Percentiles rank a stretch among this genome's conserved stretches.
Conservation (phyloP, 2,113 vertebrate species). For the Synchiropus splendidus region DNA sequence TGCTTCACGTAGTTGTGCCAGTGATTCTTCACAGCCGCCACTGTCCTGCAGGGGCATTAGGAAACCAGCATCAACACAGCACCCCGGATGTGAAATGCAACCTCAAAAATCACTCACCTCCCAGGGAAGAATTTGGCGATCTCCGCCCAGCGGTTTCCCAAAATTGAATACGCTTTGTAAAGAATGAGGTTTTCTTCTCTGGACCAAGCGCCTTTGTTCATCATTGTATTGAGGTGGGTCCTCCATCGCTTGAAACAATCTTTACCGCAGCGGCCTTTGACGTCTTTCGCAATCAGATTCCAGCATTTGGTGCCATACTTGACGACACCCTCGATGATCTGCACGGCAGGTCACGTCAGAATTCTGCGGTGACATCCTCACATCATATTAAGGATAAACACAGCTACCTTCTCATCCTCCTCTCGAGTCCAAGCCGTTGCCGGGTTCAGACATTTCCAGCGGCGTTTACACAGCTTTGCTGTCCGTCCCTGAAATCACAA, state of each 20-base stretch:
- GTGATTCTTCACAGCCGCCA: conserved; percentile 89
- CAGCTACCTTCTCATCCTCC: conserved; percentile 83
- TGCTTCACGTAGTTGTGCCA: conserved; percentile 84
- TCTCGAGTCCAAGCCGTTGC: conserved; percentile 90
- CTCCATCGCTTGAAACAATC: conserved; percentile 92
- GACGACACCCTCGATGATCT: conserved; percentile 82
- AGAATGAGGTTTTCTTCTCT: conserved; percentile 87
- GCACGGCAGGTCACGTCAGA: conserved; percentile 1
- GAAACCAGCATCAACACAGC: background rate
- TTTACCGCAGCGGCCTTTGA: conserved; percentile 82
- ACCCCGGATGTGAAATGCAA: background rate
- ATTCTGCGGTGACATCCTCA: no score
- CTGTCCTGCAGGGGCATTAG: conserved; percentile 65
- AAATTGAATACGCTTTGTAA: conserved; percentile 79
- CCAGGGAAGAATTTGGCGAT: conserved; percentile 91
- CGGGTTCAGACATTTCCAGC: conserved; percentile 74
- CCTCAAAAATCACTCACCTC: conserved; percentile 49
- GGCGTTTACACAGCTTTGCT: conserved; percentile 78
- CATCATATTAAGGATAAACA: background rate
- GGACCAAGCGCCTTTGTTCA: conserved; percentile 86
- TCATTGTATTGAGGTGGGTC: conserved; percentile 84
- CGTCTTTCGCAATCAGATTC: conserved; percentile 75
- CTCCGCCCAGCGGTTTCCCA: conserved; percentile 91
- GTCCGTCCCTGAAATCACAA: conserved; percentile 72
- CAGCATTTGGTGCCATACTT: conserved; percentile 80